Percentiles rank a stretch among this genome's conserved stretches.
phyloP scores from a whole-genome alignment of 2,797 vertebrate genomes.

The Eospalax fontanierii region DNA sequence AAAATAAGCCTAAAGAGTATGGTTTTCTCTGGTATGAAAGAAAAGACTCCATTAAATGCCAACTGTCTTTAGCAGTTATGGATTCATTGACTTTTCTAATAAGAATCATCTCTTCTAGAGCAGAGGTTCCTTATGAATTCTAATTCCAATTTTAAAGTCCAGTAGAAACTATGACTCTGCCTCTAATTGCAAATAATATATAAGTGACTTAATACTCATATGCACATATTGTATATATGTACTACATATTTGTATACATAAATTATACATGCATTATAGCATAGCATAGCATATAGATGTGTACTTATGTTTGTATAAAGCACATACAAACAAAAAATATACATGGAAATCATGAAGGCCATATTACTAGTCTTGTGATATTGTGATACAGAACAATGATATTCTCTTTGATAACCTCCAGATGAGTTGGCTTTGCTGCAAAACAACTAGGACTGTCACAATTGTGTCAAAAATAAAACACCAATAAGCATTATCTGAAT shows the following conservation, averaged over 20 bases:
- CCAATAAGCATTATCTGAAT: constrained; percentile 49
- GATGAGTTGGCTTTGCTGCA: constrained; percentile 39
- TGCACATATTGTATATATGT: background rate
- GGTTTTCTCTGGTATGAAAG: background rate
- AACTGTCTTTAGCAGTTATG: background rate
- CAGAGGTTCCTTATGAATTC: background rate
- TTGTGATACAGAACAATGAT: background rate
- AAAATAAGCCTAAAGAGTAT: background rate
- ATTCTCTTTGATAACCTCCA: background rate
- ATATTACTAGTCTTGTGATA: background rate
- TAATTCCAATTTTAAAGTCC: background rate
- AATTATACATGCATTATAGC: background rate
- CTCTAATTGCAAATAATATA: constrained; percentile 9
- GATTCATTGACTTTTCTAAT: background rate
- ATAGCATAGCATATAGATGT: background rate
- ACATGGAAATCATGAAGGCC: background rate
- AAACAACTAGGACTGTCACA: constrained; percentile 30
- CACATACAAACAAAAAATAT: background rate
- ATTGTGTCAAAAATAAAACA: constrained; percentile 29
- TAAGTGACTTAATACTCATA: background rate
- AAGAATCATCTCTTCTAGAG: background rate
- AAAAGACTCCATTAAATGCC: background rate
- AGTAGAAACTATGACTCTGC: background rate
- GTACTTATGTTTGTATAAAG: background rate
- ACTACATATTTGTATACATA: background rate